Percentiles rank a stretch among this genome's conserved stretches.
Evolutionary conservation across 2,797 vertebrate species (phyloP).

Genomic region (Catamblyrhynchus diadema): DNA sequence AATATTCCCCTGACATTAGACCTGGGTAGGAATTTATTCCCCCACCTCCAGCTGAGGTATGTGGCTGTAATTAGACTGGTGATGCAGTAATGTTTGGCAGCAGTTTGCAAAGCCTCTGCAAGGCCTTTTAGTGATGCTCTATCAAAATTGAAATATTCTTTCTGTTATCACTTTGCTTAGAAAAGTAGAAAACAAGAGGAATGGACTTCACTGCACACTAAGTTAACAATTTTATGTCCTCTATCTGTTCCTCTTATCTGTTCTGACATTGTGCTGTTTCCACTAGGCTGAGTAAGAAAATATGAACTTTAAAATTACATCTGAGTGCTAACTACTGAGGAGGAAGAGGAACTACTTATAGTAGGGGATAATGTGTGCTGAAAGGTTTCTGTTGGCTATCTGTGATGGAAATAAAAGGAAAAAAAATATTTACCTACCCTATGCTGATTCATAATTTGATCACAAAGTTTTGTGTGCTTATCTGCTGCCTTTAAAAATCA

Average conservation of each 20-base stretch:
- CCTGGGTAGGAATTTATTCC: neutral
- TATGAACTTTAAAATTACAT: neutral
- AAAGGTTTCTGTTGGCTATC: neutral
- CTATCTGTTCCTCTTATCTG: neutral
- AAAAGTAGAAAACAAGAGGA: neutral
- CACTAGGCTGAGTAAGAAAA: neutral
- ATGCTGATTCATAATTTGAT: neutral
- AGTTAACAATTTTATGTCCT: constrained; percentile 3
- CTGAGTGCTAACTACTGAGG: neutral
- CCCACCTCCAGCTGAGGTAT: neutral
- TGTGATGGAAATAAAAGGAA: neutral
- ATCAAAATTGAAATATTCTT: neutral
- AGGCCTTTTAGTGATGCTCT: constrained; percentile 17
- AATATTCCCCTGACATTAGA: neutral
- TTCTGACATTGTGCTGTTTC: neutral
- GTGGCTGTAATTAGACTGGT: constrained; percentile 16
- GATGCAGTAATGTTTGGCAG: neutral
- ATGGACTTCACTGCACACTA: neutral
- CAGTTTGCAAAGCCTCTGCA: neutral
- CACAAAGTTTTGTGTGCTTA: neutral
- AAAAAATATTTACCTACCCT: neutral
- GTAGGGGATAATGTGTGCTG: neutral
- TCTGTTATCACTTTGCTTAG: neutral
- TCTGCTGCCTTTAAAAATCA: neutral
- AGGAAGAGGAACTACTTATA: neutral